Percentiles rank a stretch among this genome's conserved stretches.
Evolutionary conservation across 2,888 invertebrate species (phyloP).

Genomic region (Leptogaster cylindrica): DNA sequence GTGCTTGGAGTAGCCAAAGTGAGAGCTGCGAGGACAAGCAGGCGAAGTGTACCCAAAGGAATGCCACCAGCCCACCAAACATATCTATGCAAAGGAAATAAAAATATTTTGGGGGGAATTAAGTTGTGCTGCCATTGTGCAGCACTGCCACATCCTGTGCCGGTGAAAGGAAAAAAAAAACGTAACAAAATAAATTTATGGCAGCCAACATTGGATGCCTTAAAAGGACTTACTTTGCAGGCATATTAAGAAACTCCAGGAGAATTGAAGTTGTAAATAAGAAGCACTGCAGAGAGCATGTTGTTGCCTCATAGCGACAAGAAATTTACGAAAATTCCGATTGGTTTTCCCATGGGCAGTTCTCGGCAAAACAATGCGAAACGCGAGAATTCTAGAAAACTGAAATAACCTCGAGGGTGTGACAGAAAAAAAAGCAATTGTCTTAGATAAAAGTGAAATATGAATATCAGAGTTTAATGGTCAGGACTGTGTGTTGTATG

Average conservation of each 20-base stretch:
- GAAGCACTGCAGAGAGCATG: neutral
- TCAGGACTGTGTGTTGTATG: neutral
- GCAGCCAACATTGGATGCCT: neutral
- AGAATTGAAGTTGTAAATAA: constrained; percentile 30
- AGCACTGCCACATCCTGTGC: neutral
- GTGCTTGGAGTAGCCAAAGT: neutral
- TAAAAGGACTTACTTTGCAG: constrained; percentile 1
- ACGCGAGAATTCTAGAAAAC: neutral
- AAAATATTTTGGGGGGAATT: neutral
- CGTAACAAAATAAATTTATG: constrained; percentile 13
- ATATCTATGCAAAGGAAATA: constrained; percentile 14
- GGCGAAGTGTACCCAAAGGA: neutral
- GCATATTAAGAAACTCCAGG: constrained; percentile 27
- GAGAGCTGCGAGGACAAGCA: constrained; percentile 10
- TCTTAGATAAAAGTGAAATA: neutral
- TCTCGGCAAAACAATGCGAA: neutral
- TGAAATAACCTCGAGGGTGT: too few relatives aligned
- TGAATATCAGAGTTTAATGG: neutral
- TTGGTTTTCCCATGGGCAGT: constrained; percentile 4
- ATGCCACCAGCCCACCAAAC: neutral
- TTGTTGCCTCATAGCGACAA: neutral
- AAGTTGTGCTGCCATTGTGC: constrained; percentile 2
- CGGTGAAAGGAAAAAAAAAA: too few relatives aligned
- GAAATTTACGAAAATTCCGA: neutral
- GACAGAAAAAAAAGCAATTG: neutral